These are phyloP conservation scores for Poecilia gillii DNA, from an alignment of 2,797 vertebrate genomes.

Conservation along the genomic window DNA sequence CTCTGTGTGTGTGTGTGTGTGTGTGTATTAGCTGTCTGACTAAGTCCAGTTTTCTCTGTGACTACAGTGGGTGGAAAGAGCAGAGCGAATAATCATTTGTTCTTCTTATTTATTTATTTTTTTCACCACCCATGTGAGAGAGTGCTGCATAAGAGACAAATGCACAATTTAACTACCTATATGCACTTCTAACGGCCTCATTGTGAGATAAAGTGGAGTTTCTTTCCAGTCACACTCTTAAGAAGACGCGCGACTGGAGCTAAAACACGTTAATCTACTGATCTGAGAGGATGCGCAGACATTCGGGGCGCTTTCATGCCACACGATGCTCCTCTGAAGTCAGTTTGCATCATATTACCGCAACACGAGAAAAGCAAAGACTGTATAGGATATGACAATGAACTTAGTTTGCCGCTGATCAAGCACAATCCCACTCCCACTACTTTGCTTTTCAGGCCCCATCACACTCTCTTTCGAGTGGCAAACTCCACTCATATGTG, in stretches of 20 bases:
- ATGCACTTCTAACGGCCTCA: constrained; percentile 48
- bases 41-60: constrained; percentile 61
- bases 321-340: constrained; percentile 43
- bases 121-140: constrained; percentile 37
- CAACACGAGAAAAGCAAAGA: constrained; percentile 45
- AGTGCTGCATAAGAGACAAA: constrained; percentile 16
- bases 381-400: constrained; percentile 49
- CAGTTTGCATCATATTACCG: constrained; percentile 46
- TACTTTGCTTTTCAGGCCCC: constrained; percentile 60
- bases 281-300: constrained; percentile 27
- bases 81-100: constrained; percentile 43
- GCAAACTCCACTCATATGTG: constrained; percentile 65
- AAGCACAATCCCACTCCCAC: constrained; percentile 54
- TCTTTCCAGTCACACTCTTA: constrained; percentile 28
- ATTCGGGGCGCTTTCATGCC: constrained; percentile 42
- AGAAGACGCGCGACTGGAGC: constrained; percentile 14
- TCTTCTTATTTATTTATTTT: constrained; percentile 49
- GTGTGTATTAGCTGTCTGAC: constrained; percentile 69
- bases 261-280: constrained; percentile 26
- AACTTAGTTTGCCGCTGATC: constrained; percentile 50
- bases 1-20: constrained; percentile 42
- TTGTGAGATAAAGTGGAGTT: constrained; percentile 36
- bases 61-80: constrained; percentile 53
- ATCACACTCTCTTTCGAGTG: constrained; percentile 61
- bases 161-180: constrained; percentile 37